Base-by-base conservation (phyloP, 2,888 invertebrate genomes). In the Perithous albicinctus region DNA sequence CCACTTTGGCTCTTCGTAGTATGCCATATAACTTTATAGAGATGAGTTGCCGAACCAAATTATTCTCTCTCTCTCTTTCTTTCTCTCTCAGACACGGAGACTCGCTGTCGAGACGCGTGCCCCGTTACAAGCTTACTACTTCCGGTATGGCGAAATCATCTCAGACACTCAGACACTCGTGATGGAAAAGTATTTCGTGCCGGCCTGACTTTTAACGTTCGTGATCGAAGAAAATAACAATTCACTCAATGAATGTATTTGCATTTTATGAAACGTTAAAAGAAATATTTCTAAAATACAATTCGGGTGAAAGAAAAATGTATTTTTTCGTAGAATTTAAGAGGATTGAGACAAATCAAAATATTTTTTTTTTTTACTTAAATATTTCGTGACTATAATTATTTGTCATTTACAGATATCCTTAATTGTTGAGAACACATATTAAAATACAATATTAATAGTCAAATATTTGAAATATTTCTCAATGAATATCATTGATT, bases 1-100 rank as follows among this genome's bases (percentile, higher is more conserved):
- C 76, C 61, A 80, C 76, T 80, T 72, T 51, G 73, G 35, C n/a
- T 38, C 63, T 77, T 41, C 48, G 29, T 38, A 35, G 59, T 38
- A 35, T 26, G 61, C 51, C 61, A 15, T 63, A 51, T 48, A 18
- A 54, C 32, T 12, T 18, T 48, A 56, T 7, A 54, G 41, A 69
- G 43, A 64, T 35, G 70, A 64, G 43, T 54, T 63, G 48, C 23
- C 51, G 63, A 29, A 75, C 43, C 43, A 46, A 79, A 79, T 69
- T 63, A 69, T 74, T 79, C 26, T 35, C 35, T 54, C 32, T 23
- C 46, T 46, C 15, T n/a, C n/a, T n/a, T n/a, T n/a, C n/a, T n/a
- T n/a, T n/a, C n/a, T n/a, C n/a, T n/a, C n/a, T n/a, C n/a, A n/a
- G n/a, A n/a, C n/a, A 3, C 7, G 46, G 10, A n/a, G 41, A 15